Percentiles rank a stretch among this genome's conserved stretches.
These are phyloP conservation scores for Linurgus olivaceus DNA, from an alignment of 2,797 vertebrate genomes.

Conservation along the genomic window DNA sequence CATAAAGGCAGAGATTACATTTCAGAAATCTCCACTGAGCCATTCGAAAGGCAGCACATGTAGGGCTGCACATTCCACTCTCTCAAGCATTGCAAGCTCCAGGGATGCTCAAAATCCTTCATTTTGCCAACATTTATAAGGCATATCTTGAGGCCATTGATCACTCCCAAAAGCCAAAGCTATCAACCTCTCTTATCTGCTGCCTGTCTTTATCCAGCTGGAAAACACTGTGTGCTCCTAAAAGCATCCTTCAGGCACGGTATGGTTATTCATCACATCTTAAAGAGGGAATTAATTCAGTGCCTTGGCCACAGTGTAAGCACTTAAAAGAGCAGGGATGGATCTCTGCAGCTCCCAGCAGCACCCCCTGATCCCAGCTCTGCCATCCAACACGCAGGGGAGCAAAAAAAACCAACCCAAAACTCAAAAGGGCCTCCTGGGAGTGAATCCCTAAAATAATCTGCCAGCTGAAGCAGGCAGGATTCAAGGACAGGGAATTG, in stretches of 20 bases:
- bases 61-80: not conserved
- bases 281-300: not conserved
- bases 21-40: not conserved
- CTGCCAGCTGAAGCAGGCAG: not conserved
- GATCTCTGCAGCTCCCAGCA: not conserved
- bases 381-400: not conserved
- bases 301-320: not conserved
- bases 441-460: not conserved
- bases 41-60: not conserved
- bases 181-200: not conserved
- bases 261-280: not conserved
- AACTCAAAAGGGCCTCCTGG: not conserved
- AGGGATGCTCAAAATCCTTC: not conserved
- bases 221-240: not conserved
- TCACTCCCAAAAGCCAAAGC: slow-evolving; percentile 1
- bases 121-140: not conserved
- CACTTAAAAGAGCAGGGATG: not conserved
- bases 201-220: not conserved
- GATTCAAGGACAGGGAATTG: not conserved
- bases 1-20: not conserved
- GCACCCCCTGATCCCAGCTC: not conserved
- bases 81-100: not conserved
- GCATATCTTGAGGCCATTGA: not conserved
- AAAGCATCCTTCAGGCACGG: not conserved
- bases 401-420: not conserved